Conservation (phyloP, 2,888 invertebrate genomes). For the Cheilosia variabilis region DNA sequence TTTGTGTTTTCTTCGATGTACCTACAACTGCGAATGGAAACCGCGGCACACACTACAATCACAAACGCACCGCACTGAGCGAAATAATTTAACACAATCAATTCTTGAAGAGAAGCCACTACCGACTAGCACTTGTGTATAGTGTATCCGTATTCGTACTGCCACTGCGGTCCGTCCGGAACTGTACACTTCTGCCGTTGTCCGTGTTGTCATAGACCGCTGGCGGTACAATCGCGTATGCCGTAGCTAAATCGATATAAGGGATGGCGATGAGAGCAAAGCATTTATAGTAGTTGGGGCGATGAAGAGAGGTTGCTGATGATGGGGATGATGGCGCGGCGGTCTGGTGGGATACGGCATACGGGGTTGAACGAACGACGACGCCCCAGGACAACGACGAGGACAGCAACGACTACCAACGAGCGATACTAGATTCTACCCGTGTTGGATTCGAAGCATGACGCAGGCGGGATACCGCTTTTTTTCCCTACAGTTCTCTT, state of each 20-base stretch:
- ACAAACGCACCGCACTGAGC: slow-evolving; percentile 10
- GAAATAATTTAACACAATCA: slow-evolving; percentile 20
- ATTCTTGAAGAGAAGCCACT: slow-evolving; percentile 21
- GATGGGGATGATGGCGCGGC: slow-evolving; percentile 32
- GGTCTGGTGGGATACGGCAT: slow-evolving; percentile 22
- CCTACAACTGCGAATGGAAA: not conserved
- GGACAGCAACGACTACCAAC: slow-evolving; percentile 54
- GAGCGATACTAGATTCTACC: slow-evolving; percentile 54
- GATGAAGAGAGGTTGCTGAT: slow-evolving; percentile 42
- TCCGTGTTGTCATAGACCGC: slow-evolving; percentile 67
- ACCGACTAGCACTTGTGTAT: not conserved
- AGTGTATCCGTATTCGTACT: not conserved
- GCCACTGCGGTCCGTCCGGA: slow-evolving; percentile 39
- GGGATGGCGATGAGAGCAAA: slow-evolving; percentile 69
- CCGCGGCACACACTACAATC: slow-evolving; percentile 18
- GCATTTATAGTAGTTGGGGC: slow-evolving; percentile 49
- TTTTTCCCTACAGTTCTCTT: slow-evolving; percentile 54
- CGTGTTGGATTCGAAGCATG: slow-evolving; percentile 58
- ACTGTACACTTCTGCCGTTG: slow-evolving; percentile 50
- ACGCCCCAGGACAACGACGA: slow-evolving; percentile 28
- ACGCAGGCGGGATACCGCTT: slow-evolving; percentile 75
- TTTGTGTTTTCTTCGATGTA: not conserved
- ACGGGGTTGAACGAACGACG: slow-evolving; percentile 71
- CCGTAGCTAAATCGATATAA: slow-evolving; percentile 72
- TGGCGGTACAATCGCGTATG: slow-evolving; percentile 72